Evolutionary conservation across 2,888 invertebrate species (phyloP).

Genomic region (Tribolium freemani): DNA sequence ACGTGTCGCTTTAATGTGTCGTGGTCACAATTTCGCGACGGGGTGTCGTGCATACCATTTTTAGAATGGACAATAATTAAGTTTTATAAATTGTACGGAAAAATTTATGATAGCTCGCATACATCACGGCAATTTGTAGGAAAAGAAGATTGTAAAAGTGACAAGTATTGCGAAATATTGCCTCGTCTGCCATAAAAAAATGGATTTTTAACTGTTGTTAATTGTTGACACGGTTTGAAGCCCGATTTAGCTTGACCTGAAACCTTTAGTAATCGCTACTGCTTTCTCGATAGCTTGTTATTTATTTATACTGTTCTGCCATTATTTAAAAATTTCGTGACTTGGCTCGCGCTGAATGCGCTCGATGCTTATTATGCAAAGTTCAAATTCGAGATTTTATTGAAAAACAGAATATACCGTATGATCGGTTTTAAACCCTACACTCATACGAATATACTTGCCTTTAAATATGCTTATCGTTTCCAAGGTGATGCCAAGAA

Average conservation of each 20-base stretch:
- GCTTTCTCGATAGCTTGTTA: neutral
- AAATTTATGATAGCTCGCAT: neutral
- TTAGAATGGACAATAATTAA: slow-evolving; percentile 21
- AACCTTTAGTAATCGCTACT: neutral
- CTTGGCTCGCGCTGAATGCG: neutral
- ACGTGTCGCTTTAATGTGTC: slow-evolving; percentile 19
- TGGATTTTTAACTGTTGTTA: too few relatives aligned
- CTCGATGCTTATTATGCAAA: neutral
- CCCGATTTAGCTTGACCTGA: neutral
- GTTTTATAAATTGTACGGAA: slow-evolving; percentile 1
- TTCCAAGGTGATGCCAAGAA: too few relatives aligned
- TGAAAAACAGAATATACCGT: neutral
- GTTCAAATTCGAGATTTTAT: neutral
- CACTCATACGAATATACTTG: too few relatives aligned
- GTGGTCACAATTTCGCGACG: slow-evolving; percentile 14
- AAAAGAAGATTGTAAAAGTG: neutral
- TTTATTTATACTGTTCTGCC: neutral
- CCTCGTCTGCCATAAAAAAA: neutral
- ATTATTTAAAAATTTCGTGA: neutral
- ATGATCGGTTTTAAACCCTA: too few relatives aligned
- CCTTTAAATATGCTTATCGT: too few relatives aligned
- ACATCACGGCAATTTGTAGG: neutral
- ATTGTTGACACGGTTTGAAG: neutral
- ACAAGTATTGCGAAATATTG: neutral
- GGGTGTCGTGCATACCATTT: slow-evolving; percentile 25